A percentile compares a stretch with the other conserved stretches of the same genome.
These are phyloP conservation scores for Corbicula japonica DNA, from an alignment of 2,888 invertebrate genomes.

Conservation along the genomic window DNA sequence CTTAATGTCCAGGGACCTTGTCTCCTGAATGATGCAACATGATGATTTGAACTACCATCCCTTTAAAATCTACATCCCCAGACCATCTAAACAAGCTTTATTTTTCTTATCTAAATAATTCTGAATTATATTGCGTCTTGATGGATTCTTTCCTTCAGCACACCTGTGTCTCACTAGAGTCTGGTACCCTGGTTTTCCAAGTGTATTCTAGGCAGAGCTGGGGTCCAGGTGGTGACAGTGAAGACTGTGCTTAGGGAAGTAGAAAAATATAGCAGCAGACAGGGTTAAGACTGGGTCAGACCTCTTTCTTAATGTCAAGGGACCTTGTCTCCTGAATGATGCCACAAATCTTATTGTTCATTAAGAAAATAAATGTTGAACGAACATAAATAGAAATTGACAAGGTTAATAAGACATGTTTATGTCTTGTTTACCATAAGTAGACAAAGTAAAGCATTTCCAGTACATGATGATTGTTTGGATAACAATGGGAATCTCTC, in stretches of 20 bases:
- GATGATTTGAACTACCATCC: no score
- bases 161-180: conserved; percentile 50
- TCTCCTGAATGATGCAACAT: conserved; percentile 34
- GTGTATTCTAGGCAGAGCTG: conserved; percentile 30
- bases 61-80: no score
- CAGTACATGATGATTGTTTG: no score
- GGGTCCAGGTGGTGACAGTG: conserved; percentile 48
- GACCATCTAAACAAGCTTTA: no score
- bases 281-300: conserved; percentile 53
- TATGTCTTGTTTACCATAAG: no score
- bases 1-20: conserved; percentile 57
- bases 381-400: no score
- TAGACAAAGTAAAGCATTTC: no score
- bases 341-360: conserved; percentile 9
- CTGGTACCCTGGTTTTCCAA: conserved; percentile 41
- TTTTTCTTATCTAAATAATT: no score
- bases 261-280: conserved; percentile 34
- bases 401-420: no score
- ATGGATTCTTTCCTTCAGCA: conserved; percentile 51
- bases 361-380: no score
- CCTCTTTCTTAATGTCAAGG: conserved; percentile 62
- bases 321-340: conserved; percentile 40
- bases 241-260: conserved; percentile 57
- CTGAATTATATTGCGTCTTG: no score
- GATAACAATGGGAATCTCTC: no score